Base-by-base conservation (phyloP, 2,888 invertebrate genomes). In the Pomacea canaliculata region DNA sequence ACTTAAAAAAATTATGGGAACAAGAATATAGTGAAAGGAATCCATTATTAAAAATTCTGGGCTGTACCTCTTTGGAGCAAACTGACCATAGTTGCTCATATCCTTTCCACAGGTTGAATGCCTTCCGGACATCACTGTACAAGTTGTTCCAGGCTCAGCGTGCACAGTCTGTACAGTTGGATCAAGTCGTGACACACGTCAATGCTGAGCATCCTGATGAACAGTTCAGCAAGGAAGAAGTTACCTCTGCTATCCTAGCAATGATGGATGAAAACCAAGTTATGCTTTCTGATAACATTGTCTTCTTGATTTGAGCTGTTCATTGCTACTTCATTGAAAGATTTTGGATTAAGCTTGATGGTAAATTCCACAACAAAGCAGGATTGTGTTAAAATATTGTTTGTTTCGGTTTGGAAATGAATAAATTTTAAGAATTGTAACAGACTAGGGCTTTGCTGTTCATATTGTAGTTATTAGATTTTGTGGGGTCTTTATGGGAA, bases 201-300 rank as follows among this genome's bases (percentile, higher is more conserved):
- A 94, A 94, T 89, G 92, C 93, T 65, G 93, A 94, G 63, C 83
- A 87, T 72, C 77, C 83, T 18, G 87, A 83, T 13, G 79, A 82
- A 12, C 84, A 85, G 10, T 91, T 91, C 83, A 92, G 92, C 0
- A 88, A 92, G 3, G 93, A 91, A 0, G 98, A 98, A 92, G 92
- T 97, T 10, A 91, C 92, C 67, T 94, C 95, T 0, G 97, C 97
- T 4, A 92, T 98, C 18, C 92, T 93, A 18, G 93, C 93, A 79
- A 97, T 98, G 97, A 94, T 95, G 7, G 94, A 95, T 62, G 96
- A 95, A 82, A 98, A 97, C 92, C 96, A 96, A 90, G 94, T 98
- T 78, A 97, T 98, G 97, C 92, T 96, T 85, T 87, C 89, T 7
- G 89, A 90, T 79, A 85, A 89, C 71, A 83, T 88, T 12, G 81